phyloP scores from a whole-genome alignment of 2,113 vertebrate species.

The Noctilio leporinus region DNA sequence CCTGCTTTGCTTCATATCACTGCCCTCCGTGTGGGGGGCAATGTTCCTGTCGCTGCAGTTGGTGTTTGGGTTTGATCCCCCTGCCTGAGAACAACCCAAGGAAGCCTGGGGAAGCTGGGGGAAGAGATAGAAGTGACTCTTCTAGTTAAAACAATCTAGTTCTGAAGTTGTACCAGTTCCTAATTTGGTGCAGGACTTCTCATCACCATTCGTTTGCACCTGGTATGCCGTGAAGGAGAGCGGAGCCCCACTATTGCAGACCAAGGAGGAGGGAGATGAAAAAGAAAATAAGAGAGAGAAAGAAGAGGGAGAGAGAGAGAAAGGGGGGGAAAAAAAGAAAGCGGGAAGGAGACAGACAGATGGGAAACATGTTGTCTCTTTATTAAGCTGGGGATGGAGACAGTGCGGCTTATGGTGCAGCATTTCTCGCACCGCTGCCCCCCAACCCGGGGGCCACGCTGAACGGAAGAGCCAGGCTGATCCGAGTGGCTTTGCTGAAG shows the following conservation, averaged over 20 bases:
- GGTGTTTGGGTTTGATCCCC: not conserved
- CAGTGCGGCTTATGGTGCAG: not conserved
- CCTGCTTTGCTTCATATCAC: not conserved
- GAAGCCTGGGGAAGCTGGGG: not conserved
- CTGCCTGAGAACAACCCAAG: not conserved
- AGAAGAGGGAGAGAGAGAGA: not conserved
- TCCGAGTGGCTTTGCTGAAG: slow-evolving; percentile 59
- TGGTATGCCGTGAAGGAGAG: not conserved
- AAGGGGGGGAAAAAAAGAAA: not conserved
- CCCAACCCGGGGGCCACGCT: not conserved
- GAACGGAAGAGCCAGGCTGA: slow-evolving; percentile 43
- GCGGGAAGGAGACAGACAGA: not conserved
- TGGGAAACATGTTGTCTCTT: slow-evolving; percentile 19
- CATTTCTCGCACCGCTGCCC: slow-evolving; percentile 58
- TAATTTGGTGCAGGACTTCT: not conserved
- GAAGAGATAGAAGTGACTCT: not conserved
- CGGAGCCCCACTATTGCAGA: not conserved
- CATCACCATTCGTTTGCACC: not conserved
- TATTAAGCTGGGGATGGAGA: slow-evolving; percentile 53
- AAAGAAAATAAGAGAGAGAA: not conserved
- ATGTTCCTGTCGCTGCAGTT: not conserved
- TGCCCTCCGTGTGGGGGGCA: not conserved
- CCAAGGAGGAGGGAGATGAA: not conserved
- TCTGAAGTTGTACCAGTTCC: not conserved
- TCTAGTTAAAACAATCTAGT: not conserved